These are phyloP conservation scores for Macrotus californicus DNA, from an alignment of 2,113 vertebrate species.

Conservation along the genomic window DNA sequence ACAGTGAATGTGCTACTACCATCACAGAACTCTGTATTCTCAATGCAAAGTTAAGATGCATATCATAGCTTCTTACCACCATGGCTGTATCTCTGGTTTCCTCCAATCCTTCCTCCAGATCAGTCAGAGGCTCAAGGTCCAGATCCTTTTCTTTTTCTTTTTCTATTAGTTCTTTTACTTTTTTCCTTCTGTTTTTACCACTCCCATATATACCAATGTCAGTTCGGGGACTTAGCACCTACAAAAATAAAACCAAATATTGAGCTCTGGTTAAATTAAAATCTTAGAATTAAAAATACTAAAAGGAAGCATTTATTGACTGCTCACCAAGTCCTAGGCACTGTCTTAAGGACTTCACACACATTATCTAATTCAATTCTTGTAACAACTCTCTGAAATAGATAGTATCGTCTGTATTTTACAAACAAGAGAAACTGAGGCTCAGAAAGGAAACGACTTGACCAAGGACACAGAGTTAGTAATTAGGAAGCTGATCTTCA, in stretches of 20 bases:
- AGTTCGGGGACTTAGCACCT: constrained; percentile 95
- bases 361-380: background rate
- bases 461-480: background rate
- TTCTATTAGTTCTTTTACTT: constrained; percentile 93
- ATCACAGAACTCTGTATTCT: background rate
- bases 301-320: background rate
- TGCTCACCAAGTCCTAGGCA: background rate
- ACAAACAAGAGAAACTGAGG: background rate
- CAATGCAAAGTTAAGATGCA: background rate
- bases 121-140: constrained; percentile 91
- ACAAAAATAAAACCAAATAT: constrained; percentile 39
- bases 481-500: background rate
- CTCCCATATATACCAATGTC: constrained; percentile 97
- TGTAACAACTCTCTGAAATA: background rate
- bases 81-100: constrained; percentile 89
- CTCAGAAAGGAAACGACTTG: constrained; percentile 17
- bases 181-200: constrained; percentile 93
- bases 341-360: background rate
- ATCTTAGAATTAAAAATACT: constrained; percentile 18
- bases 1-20: background rate
- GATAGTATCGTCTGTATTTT: background rate
- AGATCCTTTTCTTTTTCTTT: constrained; percentile 92
- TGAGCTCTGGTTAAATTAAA: background rate
- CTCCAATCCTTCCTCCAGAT: constrained; percentile 90
- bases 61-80: constrained; percentile 82